A percentile compares a stretch with the other conserved stretches of the same genome.
phyloP scores from a whole-genome alignment of 2,797 vertebrate genomes.

The Silurus lanzhouensis region DNA sequence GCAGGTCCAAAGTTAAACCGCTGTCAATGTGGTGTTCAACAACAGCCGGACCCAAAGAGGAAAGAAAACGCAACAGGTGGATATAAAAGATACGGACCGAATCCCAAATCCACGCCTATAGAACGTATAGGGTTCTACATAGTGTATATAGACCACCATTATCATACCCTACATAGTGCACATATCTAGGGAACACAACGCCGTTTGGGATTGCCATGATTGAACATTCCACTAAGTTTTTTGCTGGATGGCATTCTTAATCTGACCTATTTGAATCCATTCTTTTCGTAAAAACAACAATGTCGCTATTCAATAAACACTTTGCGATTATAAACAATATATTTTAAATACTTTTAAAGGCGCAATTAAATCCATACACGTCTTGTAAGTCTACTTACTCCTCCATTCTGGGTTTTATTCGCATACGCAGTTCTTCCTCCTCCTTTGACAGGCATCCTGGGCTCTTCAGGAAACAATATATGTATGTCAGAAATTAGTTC shows the following conservation, averaged over 20 bases:
- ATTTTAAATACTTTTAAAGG: background rate
- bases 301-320: background rate
- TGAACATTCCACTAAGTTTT: conserved; percentile 34
- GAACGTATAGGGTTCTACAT: background rate
- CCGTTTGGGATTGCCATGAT: conserved; percentile 17
- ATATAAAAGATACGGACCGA: conserved; percentile 7
- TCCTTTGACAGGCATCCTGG: conserved; percentile 74
- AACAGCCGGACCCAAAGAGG: background rate
- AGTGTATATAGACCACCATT: background rate
- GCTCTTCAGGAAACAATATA: conserved; percentile 25
- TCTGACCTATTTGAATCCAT: background rate
- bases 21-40: background rate
- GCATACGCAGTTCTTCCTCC: conserved; percentile 67
- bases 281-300: background rate
- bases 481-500: conserved; percentile 21
- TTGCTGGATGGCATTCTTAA: background rate
- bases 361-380: background rate
- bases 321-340: background rate
- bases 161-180: background rate
- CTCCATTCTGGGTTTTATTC: conserved; percentile 64
- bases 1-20: background rate
- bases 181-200: conserved; percentile 9
- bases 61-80: conserved; percentile 58
- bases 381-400: conserved; percentile 63
- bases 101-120: background rate